Conservation (phyloP, 2,113 vertebrate genomes). For the Butorides virescens region DNA sequence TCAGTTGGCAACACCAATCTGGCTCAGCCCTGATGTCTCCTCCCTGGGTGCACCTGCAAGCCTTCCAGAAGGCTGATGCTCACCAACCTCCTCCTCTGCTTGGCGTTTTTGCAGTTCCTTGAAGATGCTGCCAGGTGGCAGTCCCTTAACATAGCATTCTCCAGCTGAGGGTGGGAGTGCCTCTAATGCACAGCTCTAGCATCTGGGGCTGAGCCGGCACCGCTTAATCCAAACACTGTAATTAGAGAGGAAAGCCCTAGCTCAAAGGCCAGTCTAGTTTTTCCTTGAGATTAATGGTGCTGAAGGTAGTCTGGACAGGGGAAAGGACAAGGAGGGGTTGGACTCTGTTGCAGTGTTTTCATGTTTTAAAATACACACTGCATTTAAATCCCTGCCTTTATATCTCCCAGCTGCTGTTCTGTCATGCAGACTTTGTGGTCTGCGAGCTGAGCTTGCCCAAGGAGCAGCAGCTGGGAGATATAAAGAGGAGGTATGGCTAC, state of each 20-base stretch:
- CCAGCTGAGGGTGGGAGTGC: not conserved
- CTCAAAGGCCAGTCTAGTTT: not conserved
- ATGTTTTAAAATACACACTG: not conserved
- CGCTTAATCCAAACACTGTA: not conserved
- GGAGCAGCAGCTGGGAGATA: conserved; percentile 7
- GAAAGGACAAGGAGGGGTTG: not conserved
- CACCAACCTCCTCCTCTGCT: not conserved
- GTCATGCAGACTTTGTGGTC: not conserved
- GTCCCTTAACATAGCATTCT: conserved; percentile 31
- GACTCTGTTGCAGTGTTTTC: not conserved
- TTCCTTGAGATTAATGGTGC: not conserved
- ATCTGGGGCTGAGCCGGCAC: not conserved
- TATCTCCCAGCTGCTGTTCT: conserved; percentile 18
- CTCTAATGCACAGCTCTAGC: not conserved
- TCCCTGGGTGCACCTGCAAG: not conserved
- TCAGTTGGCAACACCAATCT: rapidly evolving
- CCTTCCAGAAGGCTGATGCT: not conserved
- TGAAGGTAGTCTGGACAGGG: not conserved
- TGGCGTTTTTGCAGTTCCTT: not conserved
- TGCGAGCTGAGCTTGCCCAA: not conserved
- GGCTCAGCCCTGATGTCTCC: not conserved
- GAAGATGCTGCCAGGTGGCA: conserved; percentile 69
- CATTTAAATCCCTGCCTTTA: not conserved
- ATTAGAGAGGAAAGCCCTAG: not conserved
- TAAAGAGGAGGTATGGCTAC: not conserved